Conservation (phyloP, 2,888 invertebrate genomes). For the Panopea generosa region DNA sequence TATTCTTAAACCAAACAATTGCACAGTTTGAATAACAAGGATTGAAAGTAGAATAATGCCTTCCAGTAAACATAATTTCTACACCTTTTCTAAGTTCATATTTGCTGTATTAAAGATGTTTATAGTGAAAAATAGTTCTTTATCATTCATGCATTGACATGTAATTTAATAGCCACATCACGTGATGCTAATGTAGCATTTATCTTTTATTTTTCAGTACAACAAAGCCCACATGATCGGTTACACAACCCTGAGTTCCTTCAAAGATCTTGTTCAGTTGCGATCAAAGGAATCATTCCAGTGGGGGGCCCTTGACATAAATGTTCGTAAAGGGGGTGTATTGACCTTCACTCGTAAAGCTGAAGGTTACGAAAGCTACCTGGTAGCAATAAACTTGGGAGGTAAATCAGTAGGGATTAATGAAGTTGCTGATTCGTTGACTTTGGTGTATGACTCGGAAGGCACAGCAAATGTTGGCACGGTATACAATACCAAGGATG, state of each 20-base stretch:
- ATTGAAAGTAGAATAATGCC: too few species aligned
- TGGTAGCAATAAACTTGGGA: slow-evolving; percentile 81
- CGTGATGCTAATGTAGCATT: too few species aligned
- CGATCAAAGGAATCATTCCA: slow-evolving; percentile 79
- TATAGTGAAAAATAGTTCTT: too few species aligned
- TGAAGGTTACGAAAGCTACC: slow-evolving; percentile 79
- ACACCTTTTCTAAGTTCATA: too few species aligned
- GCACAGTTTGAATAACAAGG: too few species aligned
- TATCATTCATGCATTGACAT: too few species aligned
- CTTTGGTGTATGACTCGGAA: slow-evolving; percentile 71
- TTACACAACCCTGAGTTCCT: slow-evolving; percentile 71
- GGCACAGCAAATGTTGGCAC: slow-evolving; percentile 17
- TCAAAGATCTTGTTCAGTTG: slow-evolving; percentile 69
- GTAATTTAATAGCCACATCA: not conserved
- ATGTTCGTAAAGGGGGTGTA: slow-evolving; percentile 63
- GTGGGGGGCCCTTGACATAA: slow-evolving; percentile 75
- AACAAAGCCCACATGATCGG: slow-evolving; percentile 71
- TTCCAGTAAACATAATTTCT: too few species aligned
- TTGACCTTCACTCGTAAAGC: slow-evolving; percentile 80
- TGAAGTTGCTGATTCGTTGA: slow-evolving; percentile 53
- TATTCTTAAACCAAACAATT: too few species aligned
- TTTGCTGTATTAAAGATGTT: too few species aligned
- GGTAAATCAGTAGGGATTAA: slow-evolving; percentile 57
- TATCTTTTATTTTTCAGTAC: slow-evolving; percentile 70
- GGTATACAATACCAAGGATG: slow-evolving; percentile 22